These are phyloP conservation scores for Charina bottae DNA, from an alignment of 2,113 vertebrate species.

Conservation along the genomic window DNA sequence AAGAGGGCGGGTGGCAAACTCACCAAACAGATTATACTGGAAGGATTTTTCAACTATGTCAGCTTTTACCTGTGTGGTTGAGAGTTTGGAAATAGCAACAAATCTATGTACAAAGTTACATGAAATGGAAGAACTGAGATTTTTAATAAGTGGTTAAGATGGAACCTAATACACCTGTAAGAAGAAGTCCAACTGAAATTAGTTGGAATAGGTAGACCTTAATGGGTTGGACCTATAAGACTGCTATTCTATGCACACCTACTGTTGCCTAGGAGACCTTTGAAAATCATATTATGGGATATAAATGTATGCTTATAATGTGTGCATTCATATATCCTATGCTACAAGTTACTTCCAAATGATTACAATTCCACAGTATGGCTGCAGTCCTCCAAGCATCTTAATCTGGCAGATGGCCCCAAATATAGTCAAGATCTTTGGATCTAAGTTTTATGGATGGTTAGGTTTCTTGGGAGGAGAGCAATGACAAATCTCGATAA, in stretches of 20 bases:
- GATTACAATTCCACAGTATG: too few relatives aligned
- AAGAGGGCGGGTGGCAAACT: conserved; percentile 59
- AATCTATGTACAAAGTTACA: conserved; percentile 53
- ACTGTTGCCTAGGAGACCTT: not conserved
- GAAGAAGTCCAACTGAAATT: not conserved
- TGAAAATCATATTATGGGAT: not conserved
- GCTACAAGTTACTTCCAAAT: too few relatives aligned
- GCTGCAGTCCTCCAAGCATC: too few relatives aligned
- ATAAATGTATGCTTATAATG: not conserved
- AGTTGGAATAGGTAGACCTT: not conserved
- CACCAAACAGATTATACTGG: conserved; percentile 1
- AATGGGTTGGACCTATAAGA: too few relatives aligned
- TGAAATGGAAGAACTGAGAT: conserved; percentile 23
- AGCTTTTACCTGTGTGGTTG: conserved; percentile 43
- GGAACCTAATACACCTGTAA: not conserved
- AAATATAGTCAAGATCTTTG: too few relatives aligned
- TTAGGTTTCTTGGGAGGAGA: too few relatives aligned
- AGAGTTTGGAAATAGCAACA: conserved; percentile 49
- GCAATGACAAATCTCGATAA: too few relatives aligned
- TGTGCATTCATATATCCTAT: too few relatives aligned
- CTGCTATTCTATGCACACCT: not conserved
- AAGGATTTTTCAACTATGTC: conserved; percentile 39
- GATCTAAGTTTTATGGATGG: too few relatives aligned
- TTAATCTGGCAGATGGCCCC: too few relatives aligned
- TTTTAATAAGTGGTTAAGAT: not conserved